phyloP scores from a whole-genome alignment of 2,113 vertebrate species.

The Pteropus alecto region DNA sequence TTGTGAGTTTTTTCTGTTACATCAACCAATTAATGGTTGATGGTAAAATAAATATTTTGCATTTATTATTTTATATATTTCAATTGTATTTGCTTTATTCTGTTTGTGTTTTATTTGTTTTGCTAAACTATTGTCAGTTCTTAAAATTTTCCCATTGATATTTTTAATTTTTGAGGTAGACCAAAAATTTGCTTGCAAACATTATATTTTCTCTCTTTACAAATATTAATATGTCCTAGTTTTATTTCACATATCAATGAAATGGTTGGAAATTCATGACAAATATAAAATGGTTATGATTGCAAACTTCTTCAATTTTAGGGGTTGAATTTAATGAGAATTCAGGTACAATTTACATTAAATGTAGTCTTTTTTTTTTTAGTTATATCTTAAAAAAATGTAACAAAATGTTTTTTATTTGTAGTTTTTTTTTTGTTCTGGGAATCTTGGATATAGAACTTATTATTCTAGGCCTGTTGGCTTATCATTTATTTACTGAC shows the following conservation, averaged over 20 bases:
- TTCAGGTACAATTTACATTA: not conserved
- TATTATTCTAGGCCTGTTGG: not conserved
- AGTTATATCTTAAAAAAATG: not conserved
- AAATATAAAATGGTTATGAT: not conserved
- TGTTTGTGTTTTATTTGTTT: not conserved
- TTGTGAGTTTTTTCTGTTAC: not conserved
- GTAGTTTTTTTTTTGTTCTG: not conserved
- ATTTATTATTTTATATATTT: not conserved
- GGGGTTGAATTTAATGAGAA: not conserved
- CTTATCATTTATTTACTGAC: not conserved
- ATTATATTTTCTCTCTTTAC: not conserved
- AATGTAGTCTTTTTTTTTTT: not conserved
- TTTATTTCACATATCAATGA: not conserved
- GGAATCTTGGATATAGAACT: not conserved
- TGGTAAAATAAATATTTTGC: not conserved
- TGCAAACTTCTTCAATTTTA: not conserved
- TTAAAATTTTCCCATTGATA: not conserved
- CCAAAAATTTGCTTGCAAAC: not conserved
- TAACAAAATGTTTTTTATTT: not conserved
- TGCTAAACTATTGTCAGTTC: not conserved
- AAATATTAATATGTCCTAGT: not conserved
- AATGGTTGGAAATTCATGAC: not conserved
- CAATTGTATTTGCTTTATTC: not conserved
- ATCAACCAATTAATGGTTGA: not conserved
- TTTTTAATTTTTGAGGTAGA: not conserved